These are phyloP conservation scores for Buceros bicornis DNA, from an alignment of 2,797 vertebrate species.

Conservation along the genomic window DNA sequence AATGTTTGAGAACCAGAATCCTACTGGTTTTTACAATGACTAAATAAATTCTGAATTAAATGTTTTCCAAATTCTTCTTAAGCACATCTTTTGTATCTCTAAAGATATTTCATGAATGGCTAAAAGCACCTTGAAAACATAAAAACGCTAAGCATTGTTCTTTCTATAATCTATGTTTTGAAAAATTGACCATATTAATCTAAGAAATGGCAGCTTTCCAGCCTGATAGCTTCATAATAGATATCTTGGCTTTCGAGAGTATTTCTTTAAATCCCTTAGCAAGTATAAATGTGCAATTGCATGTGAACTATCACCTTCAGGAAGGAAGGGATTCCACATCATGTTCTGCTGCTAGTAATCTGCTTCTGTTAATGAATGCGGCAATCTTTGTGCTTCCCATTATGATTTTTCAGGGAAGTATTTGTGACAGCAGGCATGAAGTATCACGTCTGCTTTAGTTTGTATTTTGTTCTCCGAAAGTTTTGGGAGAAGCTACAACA, in stretches of 20 bases:
- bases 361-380: neutral
- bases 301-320: neutral
- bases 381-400: neutral
- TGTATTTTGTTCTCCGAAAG: neutral
- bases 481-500: neutral
- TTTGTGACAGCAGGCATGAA: neutral
- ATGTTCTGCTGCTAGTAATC: neutral
- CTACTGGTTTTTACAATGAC: neutral
- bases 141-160: neutral
- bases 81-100: neutral
- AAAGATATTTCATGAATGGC: neutral
- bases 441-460: neutral
- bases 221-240: neutral
- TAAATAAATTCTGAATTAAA: neutral
- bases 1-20: neutral
- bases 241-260: neutral
- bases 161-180: neutral
- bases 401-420: constrained; percentile 5
- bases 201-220: constrained; percentile 30
- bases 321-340: neutral
- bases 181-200: constrained; percentile 21
- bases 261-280: neutral
- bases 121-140: constrained; percentile 6
- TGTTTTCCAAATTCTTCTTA: neutral
- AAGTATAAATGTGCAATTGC: neutral